A percentile compares a stretch with the other conserved stretches of the same genome.
These are phyloP conservation scores for Atherinomorus stipes DNA, from an alignment of 2,113 vertebrate genomes.

Conservation along the genomic window DNA sequence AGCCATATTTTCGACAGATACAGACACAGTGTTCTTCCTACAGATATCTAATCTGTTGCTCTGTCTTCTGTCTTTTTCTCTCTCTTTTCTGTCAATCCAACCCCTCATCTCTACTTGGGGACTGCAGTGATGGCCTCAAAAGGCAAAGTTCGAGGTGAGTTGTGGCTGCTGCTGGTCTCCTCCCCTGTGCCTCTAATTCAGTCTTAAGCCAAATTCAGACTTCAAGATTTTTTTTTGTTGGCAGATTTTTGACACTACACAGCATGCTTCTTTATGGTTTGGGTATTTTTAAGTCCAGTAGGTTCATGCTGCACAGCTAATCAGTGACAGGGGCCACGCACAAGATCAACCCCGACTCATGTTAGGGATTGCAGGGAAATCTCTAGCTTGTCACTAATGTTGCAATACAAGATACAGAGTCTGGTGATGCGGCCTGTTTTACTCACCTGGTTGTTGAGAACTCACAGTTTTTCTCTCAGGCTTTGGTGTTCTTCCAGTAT, in stretches of 20 bases:
- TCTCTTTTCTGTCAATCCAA: conserved; percentile 62
- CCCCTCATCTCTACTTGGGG: conserved; percentile 63
- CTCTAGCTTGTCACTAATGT: too few species aligned
- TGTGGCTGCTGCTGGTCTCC: conserved; percentile 41
- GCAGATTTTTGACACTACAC: not conserved
- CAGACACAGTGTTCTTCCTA: conserved; percentile 47
- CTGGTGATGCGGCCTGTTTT: too few species aligned
- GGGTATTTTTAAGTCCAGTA: not conserved
- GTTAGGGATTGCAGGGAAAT: too few species aligned
- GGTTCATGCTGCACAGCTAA: not conserved
- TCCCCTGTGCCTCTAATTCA: conserved; percentile 35
- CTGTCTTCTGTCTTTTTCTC: conserved; percentile 72
- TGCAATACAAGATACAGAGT: too few species aligned
- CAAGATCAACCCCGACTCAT: too few species aligned
- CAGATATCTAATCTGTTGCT: conserved; percentile 75
- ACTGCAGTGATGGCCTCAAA: conserved; percentile 84
- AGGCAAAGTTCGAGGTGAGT: conserved; percentile 87
- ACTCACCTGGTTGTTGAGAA: too few species aligned
- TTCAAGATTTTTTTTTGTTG: not conserved
- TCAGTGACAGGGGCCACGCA: not conserved
- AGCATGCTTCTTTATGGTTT: not conserved
- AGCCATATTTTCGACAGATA: conserved; percentile 29
- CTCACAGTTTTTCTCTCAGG: too few species aligned
- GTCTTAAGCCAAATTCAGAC: not conserved
- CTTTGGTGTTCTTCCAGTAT: too few species aligned